Base-by-base conservation (phyloP, 1,140 invertebrate genomes). In the Gonioctena quinquepunctata region DNA sequence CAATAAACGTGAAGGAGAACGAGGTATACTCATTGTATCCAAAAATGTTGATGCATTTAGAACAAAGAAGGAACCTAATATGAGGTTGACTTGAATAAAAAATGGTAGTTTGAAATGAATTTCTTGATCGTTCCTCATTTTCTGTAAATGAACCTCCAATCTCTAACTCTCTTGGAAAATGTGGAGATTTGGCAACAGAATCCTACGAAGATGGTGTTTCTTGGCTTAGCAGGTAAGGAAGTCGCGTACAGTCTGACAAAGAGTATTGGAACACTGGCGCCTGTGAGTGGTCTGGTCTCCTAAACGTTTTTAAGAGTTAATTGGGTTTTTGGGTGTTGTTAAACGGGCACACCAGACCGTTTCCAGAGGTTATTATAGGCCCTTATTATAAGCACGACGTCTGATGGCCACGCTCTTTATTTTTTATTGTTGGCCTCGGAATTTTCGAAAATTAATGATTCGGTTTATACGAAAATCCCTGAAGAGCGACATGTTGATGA, bases 301-400 rank as follows among this genome's bases (percentile, higher is more conserved):
- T 48, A 33, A 69, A 66, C 62, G 71, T 72, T 69, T 69, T 66
- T 23, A 23, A 69, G 64, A 70, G 68, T 73, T 73, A 74, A 74
- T 74, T 70, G 72, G 65, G 49, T 74, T 74, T 74, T 66, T 27
- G 70, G 66, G 56, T 60, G 23, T 50, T 59, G 66, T 66, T 65
- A 66, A 66, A 66, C 25, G 63, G 60, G 23, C 60, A 27, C 27
- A 21, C 11, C 60, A 19, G 18, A 11, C 60, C 11, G 60, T 62
- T 62, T 62, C 60, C 6, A 62, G 11, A 62, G 60, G 8, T 42
- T 62, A 62, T 62, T 62, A 62, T 59, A 59, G 56, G 21, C 56
- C 21, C 23, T 59, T 25, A 59, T 59, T 59, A 59, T 25, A 56
- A 26, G 2, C 33, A 59, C 23, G 21, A 59, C 11, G 52, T 56